These are phyloP conservation scores for Brachionus plicatilis DNA, from an alignment of 1,140 invertebrate species.

Conservation along the genomic window DNA sequence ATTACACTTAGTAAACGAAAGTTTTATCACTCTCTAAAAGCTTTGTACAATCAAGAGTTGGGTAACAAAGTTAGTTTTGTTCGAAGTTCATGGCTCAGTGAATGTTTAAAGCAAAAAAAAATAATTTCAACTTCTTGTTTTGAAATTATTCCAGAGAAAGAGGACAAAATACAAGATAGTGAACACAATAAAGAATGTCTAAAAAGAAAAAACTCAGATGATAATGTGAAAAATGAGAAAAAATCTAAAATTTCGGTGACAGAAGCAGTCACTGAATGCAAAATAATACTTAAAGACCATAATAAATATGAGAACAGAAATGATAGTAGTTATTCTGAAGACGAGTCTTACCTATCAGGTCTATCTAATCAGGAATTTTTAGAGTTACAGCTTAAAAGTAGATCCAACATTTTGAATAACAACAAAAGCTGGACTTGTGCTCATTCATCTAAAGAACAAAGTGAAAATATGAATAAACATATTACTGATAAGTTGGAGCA, in stretches of 20 bases:
- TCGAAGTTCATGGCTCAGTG: slow-evolving; percentile 51
- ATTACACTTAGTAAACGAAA: slow-evolving; percentile 43
- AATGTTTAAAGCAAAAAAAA: slow-evolving; percentile 48
- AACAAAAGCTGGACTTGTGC: slow-evolving; percentile 52
- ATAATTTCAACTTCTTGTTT: slow-evolving; percentile 28
- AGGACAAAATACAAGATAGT: background rate
- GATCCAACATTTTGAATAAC: background rate
- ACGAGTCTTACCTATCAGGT: slow-evolving; percentile 42
- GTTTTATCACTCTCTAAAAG: slow-evolving; percentile 45
- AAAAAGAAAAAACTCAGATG: background rate
- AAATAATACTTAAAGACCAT: background rate
- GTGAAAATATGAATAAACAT: slow-evolving; percentile 49
- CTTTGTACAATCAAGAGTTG: slow-evolving; percentile 43
- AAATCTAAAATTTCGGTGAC: background rate
- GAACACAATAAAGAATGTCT: slow-evolving; percentile 39
- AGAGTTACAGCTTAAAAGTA: background rate
- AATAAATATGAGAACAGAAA: slow-evolving; percentile 37
- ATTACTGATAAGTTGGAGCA: slow-evolving; percentile 54
- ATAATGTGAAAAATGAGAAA: background rate
- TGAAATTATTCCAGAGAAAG: background rate
- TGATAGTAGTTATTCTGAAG: slow-evolving; percentile 50
- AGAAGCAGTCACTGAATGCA: background rate
- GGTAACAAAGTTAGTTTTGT: slow-evolving; percentile 44
- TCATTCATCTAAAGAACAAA: slow-evolving; percentile 48
- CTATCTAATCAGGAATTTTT: background rate